Percentiles rank a stretch among this genome's conserved stretches.
Conservation (phyloP, 2,888 invertebrate genomes). For the Ochropleura plecta region DNA sequence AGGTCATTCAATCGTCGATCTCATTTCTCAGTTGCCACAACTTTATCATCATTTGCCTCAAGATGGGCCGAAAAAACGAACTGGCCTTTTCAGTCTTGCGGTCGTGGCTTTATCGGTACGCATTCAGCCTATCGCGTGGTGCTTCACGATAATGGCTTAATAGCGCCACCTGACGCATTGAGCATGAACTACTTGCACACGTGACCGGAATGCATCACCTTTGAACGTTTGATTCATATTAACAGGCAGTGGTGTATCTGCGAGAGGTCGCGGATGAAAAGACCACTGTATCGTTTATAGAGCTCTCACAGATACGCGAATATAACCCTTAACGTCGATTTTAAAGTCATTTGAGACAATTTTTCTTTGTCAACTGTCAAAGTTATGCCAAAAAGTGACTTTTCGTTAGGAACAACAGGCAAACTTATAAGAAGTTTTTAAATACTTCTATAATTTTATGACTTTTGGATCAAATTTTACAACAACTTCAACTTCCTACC, state of each 20-base stretch:
- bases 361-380: background rate
- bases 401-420: conserved; percentile 1
- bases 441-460: conserved; percentile 20
- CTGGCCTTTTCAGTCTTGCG: conserved; percentile 12
- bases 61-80: background rate
- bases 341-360: background rate
- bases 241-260: conserved; percentile 18
- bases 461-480: conserved; percentile 21
- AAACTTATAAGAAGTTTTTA: conserved; percentile 23
- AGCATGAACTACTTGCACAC: conserved; percentile 39
- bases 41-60: too few species aligned
- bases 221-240: conserved; percentile 15
- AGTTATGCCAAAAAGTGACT: background rate
- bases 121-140: conserved; percentile 17
- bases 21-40: too few species aligned
- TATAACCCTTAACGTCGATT: background rate
- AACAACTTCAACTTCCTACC: background rate
- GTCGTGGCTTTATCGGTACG: conserved; percentile 8
- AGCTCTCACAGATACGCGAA: background rate
- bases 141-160: conserved; percentile 32
- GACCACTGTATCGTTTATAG: too few species aligned
- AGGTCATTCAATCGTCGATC: too few species aligned
- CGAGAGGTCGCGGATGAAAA: background rate
- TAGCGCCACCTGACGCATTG: conserved; percentile 34
- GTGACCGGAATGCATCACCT: conserved; percentile 45